phyloP scores from a whole-genome alignment of 2,113 vertebrate species.

The Hystrix cristata region DNA sequence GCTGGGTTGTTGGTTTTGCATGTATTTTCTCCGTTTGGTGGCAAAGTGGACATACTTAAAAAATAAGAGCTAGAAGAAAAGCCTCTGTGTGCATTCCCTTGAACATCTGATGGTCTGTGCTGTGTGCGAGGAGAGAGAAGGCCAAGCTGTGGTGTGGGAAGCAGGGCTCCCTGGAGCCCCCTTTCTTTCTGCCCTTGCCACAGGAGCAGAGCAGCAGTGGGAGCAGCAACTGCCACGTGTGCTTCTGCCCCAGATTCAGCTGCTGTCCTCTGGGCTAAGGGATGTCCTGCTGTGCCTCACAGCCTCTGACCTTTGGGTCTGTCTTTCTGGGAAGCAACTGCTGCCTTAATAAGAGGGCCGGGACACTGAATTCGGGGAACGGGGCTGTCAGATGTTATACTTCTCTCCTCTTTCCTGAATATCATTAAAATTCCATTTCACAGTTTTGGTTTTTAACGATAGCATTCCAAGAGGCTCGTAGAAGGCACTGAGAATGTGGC shows the following conservation, averaged over 20 bases:
- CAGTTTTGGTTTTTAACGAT: neutral
- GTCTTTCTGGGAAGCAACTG: neutral
- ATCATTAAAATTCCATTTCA: neutral
- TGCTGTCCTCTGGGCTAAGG: neutral
- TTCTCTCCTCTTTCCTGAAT: slow-evolving; percentile 5
- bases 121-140: neutral
- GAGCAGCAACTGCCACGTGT: neutral
- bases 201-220: neutral
- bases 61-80: neutral
- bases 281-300: rapidly evolving
- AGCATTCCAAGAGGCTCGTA: neutral
- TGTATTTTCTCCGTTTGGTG: neutral
- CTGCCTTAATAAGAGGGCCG: neutral
- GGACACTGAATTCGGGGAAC: neutral
- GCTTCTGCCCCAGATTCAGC: neutral
- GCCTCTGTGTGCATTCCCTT: neutral
- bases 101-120: neutral
- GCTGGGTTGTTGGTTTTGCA: neutral
- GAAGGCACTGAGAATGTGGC: neutral
- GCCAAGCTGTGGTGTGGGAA: neutral
- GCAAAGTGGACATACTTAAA: neutral
- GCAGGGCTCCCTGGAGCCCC: neutral
- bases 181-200: neutral
- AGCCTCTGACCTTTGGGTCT: neutral
- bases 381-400: neutral